Evolutionary conservation across 2,113 vertebrate genomes (phyloP), one percentile per base, ranked within the genome.

Genomic region (Labrus mixtus): DNA sequence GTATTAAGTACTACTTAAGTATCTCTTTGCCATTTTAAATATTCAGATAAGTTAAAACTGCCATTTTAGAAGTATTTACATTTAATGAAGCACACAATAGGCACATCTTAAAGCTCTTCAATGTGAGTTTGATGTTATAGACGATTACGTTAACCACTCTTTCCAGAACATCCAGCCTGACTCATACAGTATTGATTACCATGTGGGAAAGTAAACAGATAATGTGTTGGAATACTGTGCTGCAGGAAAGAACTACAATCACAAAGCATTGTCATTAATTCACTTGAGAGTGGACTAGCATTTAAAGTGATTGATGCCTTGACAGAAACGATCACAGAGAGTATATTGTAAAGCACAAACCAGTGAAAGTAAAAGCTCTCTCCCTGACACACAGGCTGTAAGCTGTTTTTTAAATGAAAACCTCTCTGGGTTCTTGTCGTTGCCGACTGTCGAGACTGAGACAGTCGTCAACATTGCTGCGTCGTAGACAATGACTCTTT

Each of bases 361-460:
- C 58, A 70, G 74, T 61, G 79, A 73, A 62, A 87, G 67, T 77
- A 54, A 81, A 83, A 78, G 66, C 80, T 70, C 39, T 46, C 29
- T 64, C 53, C 37, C 39, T 43, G 60, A 76, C 78, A 75, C 45
- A 29, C 16, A 55, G 37, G 59, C 60, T 43, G 59, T 76, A 77
- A 80, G 65, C 73, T 57, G 36, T 73, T 25, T 74, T 74, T 79
- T 84, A 73, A 87, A 86, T 85, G 61, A 82, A 33, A 75, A 68
- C 68, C 83, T 82, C 75, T 71, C n/a, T 0, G 29, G 75, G 56
- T 53, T 82, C 45, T 48, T 16, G 6, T 48, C 19, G 46, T 17
- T 48, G 46, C 80, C 81, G 68, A 73, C n/a, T n/a, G n/a, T n/a
- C n/a, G n/a, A n/a, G n/a, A n/a, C 79, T 79, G 87, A 84, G 83